Conservation (phyloP, 2,797 vertebrate species). For the Labeo calbasu region DNA sequence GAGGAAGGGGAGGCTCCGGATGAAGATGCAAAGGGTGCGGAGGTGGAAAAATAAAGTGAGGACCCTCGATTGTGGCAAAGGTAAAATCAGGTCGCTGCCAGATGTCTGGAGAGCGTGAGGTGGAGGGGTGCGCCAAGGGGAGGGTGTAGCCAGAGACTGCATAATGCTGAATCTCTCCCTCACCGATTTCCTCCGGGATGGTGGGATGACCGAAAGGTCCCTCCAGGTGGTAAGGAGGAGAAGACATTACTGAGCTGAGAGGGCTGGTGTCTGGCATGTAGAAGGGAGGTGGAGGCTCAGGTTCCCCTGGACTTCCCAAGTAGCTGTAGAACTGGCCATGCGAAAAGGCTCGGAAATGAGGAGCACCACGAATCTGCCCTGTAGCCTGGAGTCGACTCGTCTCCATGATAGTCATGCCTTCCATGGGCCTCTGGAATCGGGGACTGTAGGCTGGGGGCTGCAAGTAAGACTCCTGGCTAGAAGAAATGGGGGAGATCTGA, state of each 20-base stretch:
- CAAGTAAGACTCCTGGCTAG: constrained; percentile 96
- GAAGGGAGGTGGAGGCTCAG: constrained; percentile 89
- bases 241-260: constrained; percentile 96
- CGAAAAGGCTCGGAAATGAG: constrained; percentile 87
- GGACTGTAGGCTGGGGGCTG: constrained; percentile 98
- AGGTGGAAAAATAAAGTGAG: constrained; percentile 91
- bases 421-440: constrained; percentile 91
- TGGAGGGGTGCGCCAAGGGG: constrained; percentile 91
- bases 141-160: constrained; percentile 92
- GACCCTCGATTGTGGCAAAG: constrained; percentile 90
- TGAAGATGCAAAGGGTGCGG: constrained; percentile 86
- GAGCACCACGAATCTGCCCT: constrained; percentile 89
- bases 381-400: constrained; percentile 90
- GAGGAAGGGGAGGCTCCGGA: constrained; percentile 85
- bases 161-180: constrained; percentile 83
- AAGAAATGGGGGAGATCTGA: constrained; percentile 93
- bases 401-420: constrained; percentile 90
- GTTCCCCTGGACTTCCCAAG: constrained; percentile 86
- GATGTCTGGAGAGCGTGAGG: constrained; percentile 91
- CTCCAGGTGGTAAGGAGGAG: constrained; percentile 89
- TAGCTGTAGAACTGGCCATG: constrained; percentile 92
- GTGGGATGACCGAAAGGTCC: constrained; percentile 92
- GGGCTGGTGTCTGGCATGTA: constrained; percentile 98
- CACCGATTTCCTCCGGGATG: constrained; percentile 95
- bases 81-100: constrained; percentile 95